Percentiles rank a stretch among this genome's conserved stretches.
phyloP scores from a whole-genome alignment of 2,113 vertebrate species.

The Podiceps cristatus region DNA sequence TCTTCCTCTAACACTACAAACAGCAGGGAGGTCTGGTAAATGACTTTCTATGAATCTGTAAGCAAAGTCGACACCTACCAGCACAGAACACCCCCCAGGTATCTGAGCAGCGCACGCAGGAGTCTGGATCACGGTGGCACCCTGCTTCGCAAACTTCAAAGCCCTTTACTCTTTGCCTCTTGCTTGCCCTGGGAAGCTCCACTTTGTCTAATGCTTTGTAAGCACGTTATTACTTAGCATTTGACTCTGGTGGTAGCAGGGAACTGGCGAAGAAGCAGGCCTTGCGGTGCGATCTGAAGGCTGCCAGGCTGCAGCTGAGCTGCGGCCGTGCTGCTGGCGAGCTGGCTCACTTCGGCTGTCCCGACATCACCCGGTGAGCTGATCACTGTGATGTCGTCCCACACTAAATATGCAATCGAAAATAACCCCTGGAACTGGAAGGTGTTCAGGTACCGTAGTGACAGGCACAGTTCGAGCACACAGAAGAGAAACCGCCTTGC shows the following conservation, averaged over 20 bases:
- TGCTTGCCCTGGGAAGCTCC: neutral
- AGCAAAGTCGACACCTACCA: rapidly evolving
- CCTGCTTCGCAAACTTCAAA: neutral
- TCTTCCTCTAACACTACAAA: neutral
- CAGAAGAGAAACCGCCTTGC: neutral
- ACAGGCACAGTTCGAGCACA: neutral
- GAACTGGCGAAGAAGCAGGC: neutral
- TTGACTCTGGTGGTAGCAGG: neutral
- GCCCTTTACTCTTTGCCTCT: neutral
- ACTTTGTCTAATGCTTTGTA: neutral
- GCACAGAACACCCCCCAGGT: neutral
- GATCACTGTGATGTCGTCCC: neutral
- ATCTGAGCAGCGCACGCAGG: rapidly evolving
- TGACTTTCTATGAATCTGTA: neutral
- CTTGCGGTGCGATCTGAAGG: rapidly evolving
- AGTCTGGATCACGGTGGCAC: rapidly evolving
- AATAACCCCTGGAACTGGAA: neutral
- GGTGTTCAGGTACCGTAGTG: neutral
- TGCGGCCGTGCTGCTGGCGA: neutral
- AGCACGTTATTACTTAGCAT: neutral
- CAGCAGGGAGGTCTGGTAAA: neutral
- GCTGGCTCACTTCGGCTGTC: neutral
- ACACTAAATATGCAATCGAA: neutral
- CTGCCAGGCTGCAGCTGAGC: neutral
- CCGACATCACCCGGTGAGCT: neutral